These are phyloP conservation scores for Phaedon cochleariae DNA, from an alignment of 2,888 invertebrate species.

Conservation along the genomic window DNA sequence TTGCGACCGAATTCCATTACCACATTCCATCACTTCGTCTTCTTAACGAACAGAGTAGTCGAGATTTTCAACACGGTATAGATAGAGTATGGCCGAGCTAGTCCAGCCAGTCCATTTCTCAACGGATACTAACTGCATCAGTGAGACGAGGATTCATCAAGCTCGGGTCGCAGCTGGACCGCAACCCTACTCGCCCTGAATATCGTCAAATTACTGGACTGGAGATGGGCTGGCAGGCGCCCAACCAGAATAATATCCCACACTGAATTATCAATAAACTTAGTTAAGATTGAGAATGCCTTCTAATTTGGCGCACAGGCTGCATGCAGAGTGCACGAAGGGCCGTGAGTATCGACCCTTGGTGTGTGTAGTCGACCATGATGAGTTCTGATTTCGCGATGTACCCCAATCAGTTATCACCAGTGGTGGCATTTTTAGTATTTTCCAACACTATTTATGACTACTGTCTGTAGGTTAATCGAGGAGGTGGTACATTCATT, in stretches of 20 bases:
- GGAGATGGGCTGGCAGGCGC: conserved; percentile 40
- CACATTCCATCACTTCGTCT: no score
- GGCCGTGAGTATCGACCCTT: not conserved
- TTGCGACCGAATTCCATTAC: no score
- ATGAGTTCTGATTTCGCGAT: not conserved
- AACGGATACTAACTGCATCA: not conserved
- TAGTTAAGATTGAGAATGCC: conserved; percentile 29
- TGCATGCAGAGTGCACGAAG: not conserved
- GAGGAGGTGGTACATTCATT: no score
- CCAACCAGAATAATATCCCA: conserved; percentile 19
- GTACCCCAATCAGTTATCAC: not conserved
- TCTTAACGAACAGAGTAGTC: no score
- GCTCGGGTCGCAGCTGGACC: conserved; percentile 37
- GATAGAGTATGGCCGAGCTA: no score
- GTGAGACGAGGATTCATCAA: conserved; percentile 38
- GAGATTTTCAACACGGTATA: no score
- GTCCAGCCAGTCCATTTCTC: not conserved
- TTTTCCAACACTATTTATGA: no score
- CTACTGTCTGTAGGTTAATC: no score
- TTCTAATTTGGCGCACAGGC: conserved; percentile 21
- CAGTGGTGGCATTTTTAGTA: no score
- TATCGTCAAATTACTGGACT: conserved; percentile 50
- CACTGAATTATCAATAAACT: conserved; percentile 35
- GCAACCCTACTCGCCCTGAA: conserved; percentile 44
- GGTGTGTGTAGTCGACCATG: not conserved